These are phyloP conservation scores for Micronycteris hirsuta DNA, from an alignment of 2,113 vertebrate species.

Conservation along the genomic window DNA sequence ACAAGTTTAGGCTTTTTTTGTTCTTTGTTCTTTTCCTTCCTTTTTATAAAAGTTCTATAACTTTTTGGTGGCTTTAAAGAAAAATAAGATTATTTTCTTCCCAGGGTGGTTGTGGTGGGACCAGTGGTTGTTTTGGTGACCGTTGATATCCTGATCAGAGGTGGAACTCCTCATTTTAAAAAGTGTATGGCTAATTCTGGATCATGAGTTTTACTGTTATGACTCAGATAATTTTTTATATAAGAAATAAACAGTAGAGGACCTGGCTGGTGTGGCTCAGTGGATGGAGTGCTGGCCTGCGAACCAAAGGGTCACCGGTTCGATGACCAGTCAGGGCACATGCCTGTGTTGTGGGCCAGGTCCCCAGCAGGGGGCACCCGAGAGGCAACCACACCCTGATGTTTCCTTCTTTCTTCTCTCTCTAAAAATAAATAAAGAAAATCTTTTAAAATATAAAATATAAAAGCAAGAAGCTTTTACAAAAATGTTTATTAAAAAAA, in stretches of 20 bases:
- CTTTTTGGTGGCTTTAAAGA: background rate
- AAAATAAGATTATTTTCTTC: background rate
- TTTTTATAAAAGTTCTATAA: background rate
- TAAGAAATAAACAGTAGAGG: background rate
- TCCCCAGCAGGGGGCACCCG: too few relatives aligned
- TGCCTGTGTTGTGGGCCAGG: too few relatives aligned
- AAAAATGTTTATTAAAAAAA: too few relatives aligned
- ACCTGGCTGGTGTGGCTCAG: background rate
- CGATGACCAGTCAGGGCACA: too few relatives aligned
- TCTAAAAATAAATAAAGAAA: too few relatives aligned
- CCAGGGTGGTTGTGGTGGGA: background rate
- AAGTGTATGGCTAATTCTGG: background rate
- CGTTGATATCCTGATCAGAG: background rate
- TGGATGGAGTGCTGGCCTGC: too few relatives aligned
- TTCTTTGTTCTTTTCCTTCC: background rate
- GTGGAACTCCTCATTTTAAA: background rate
- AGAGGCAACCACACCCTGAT: too few relatives aligned
- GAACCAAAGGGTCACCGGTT: too few relatives aligned
- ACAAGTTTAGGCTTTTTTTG: background rate
- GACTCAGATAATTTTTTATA: background rate
- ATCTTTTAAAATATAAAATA: too few relatives aligned
- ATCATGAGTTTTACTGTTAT: background rate
- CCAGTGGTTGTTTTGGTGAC: background rate
- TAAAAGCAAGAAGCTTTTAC: too few relatives aligned
- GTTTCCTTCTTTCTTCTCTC: too few relatives aligned